These are phyloP conservation scores for Eulemur coronatus DNA, from an alignment of 2,797 vertebrate genomes.

Conservation along the genomic window DNA sequence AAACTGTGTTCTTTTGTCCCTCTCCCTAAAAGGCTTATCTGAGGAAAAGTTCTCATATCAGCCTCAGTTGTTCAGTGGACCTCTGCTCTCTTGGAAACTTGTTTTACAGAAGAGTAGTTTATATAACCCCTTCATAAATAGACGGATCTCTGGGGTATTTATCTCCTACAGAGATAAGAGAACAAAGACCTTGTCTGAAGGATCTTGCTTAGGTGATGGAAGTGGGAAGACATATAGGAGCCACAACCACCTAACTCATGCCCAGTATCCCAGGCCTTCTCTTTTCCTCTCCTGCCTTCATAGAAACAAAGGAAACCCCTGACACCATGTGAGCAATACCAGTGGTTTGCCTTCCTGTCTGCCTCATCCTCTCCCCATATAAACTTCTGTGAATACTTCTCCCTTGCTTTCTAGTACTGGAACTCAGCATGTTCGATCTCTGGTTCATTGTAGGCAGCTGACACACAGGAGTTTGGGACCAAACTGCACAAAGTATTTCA, in stretches of 20 bases:
- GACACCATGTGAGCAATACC: not conserved
- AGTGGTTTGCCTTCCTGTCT: not conserved
- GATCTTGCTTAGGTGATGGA: not conserved
- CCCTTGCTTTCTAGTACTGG: not conserved
- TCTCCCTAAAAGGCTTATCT: not conserved
- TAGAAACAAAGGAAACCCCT: not conserved
- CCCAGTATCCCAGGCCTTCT: not conserved
- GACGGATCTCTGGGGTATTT: not conserved
- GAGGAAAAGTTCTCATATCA: not conserved
- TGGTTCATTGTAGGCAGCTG: conserved; percentile 67
- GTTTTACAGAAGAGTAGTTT: not conserved
- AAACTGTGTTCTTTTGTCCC: not conserved
- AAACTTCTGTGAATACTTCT: not conserved
- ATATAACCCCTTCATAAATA: not conserved
- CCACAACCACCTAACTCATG: not conserved
- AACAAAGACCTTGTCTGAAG: conserved; percentile 22
- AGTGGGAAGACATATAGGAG: not conserved
- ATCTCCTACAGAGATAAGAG: not conserved
- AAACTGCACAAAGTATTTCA: conserved; percentile 65
- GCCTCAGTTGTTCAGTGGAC: not conserved
- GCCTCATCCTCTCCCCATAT: not conserved
- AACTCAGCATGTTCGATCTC: not conserved
- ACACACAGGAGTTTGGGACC: conserved; percentile 70
- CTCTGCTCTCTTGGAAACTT: not conserved
- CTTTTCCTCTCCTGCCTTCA: not conserved